Base-by-base conservation (phyloP, 2,888 invertebrate species). In the Clusia tigrina region DNA sequence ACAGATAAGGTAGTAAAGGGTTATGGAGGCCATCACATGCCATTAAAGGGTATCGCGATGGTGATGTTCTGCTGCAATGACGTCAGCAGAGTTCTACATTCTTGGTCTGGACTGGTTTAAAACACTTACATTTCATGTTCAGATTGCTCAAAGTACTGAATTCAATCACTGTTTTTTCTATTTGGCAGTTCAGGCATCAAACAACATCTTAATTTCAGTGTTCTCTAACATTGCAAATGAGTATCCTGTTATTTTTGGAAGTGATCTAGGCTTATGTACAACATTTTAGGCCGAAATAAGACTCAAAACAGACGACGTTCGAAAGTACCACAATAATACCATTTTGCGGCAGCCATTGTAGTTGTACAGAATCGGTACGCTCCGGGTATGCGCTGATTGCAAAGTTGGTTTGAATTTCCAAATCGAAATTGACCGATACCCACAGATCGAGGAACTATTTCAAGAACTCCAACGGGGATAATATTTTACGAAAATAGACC, bases 401-500 rank as follows among this genome's bases (percentile, higher is more conserved):
- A n/a, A n/a, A n/a, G n/a, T n/a, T n/a, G n/a, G n/a, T n/a, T n/a
- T n/a, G n/a, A n/a, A n/a, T n/a, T n/a, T n/a, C n/a, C n/a, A n/a
- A n/a, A n/a, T n/a, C n/a, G n/a, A 69, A 58, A 18, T 65, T 9
- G 67, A 68, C 18, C 63, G 63, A 2, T 68, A 69, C 54, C 67
- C 68, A 6, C 25, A 58, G 46, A 65, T 68, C 18, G 66, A 70
- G 26, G 67, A 67, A 9, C 22, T 67, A 1, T 67, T 72, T 54
- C 60, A 64, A n/a, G 69, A 69, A 37, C 54, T 68, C 0, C 58
- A 69, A 46, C 65, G 70, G 1, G 67, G 67, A 22, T 38, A 67
- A 25, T 38, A 56, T 20, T 70, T 67, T 38, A 42, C n/a, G n/a
- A n/a, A n/a, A n/a, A n/a, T n/a, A n/a, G n/a, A n/a, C n/a, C n/a